Percentiles rank a stretch among this genome's conserved stretches.
Conservation (phyloP, 23 tunicate genomes). For the Corella eumyota region DNA sequence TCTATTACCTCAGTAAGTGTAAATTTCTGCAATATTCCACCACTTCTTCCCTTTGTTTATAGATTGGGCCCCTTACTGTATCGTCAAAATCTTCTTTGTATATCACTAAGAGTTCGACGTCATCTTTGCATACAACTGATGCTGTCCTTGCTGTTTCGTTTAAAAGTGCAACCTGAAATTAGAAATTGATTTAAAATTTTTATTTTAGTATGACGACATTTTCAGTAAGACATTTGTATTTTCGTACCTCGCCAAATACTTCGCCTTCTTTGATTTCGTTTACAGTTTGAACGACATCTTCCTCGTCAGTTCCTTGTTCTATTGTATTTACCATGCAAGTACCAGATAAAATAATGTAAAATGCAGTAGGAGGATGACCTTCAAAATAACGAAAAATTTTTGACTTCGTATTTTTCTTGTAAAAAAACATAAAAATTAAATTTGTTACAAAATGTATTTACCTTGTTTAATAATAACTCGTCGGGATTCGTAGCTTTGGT, state of each 20-base stretch:
- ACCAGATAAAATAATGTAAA: constrained; percentile 65
- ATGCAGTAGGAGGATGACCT: constrained; percentile 78
- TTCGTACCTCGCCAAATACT: constrained; percentile 59
- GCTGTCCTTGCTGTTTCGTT: constrained; percentile 62
- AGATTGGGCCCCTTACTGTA: constrained; percentile 49
- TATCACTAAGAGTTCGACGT: constrained; percentile 57
- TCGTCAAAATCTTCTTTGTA: constrained; percentile 66
- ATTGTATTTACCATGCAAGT: constrained; percentile 48
- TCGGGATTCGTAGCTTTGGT: constrained; percentile 54
- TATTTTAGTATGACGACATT: too few species aligned
- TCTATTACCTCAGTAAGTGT: background rate
- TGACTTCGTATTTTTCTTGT: too few species aligned
- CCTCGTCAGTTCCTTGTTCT: constrained; percentile 3
- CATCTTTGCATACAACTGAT: constrained; percentile 63
- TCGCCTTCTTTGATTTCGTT: constrained; percentile 68
- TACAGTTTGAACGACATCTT: constrained; percentile 32
- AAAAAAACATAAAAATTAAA: too few species aligned
- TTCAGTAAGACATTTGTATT: too few species aligned
- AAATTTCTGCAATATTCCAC: background rate
- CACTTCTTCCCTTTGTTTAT: constrained; percentile 66
- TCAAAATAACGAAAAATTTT: too few species aligned
- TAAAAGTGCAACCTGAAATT: constrained; percentile 48
- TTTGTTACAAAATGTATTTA: too few species aligned
- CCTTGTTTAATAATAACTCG: constrained; percentile 71
- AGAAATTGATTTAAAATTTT: background rate